Conservation (phyloP, 2,797 vertebrate species). For the Epinephelus awoara region DNA sequence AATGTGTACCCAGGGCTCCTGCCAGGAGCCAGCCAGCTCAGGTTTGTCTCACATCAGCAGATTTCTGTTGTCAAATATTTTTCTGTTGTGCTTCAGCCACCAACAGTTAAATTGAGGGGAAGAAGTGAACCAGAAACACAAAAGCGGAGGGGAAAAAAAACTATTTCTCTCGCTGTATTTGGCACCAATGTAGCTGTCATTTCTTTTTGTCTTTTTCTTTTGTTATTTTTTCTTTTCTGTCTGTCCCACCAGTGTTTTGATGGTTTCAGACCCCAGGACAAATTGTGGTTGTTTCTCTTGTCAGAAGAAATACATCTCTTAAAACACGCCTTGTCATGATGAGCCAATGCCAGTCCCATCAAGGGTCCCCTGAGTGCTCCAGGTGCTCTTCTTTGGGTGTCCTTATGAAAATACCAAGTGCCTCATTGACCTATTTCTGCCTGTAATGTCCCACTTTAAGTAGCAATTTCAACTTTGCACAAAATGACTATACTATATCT, state of each 20-base stretch:
- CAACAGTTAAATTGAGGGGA: slow-evolving; percentile 65
- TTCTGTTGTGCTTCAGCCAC: slow-evolving; percentile 40
- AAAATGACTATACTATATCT: slow-evolving; percentile 34
- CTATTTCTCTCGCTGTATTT: slow-evolving; percentile 44
- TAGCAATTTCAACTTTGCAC: slow-evolving; percentile 14
- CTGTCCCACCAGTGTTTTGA: slow-evolving; percentile 11
- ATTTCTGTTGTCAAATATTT: slow-evolving; percentile 51
- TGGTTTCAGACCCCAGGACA: slow-evolving; percentile 28
- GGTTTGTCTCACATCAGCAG: slow-evolving; percentile 51
- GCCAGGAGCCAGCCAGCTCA: slow-evolving; percentile 35
- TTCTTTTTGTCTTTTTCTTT: slow-evolving; percentile 34
- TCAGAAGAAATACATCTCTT: slow-evolving; percentile 36
- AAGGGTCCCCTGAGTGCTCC: neutral
- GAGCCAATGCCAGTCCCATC: neutral
- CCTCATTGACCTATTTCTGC: slow-evolving; percentile 14
- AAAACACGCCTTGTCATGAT: neutral
- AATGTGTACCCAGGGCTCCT: slow-evolving; percentile 22
- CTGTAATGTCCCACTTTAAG: slow-evolving; percentile 23
- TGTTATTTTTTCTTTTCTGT: slow-evolving; percentile 23
- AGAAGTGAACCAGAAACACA: slow-evolving; percentile 42
- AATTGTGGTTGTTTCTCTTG: slow-evolving; percentile 18
- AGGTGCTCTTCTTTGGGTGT: slow-evolving; percentile 28
- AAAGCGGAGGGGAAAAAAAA: slow-evolving; percentile 6
- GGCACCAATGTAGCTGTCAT: slow-evolving; percentile 39
- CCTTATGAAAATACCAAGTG: slow-evolving; percentile 23